Percentiles rank a stretch among this genome's conserved stretches.
These are phyloP conservation scores for Aphaenogaster ashmeadi DNA, from an alignment of 1,140 invertebrate genomes.

Conservation along the genomic window DNA sequence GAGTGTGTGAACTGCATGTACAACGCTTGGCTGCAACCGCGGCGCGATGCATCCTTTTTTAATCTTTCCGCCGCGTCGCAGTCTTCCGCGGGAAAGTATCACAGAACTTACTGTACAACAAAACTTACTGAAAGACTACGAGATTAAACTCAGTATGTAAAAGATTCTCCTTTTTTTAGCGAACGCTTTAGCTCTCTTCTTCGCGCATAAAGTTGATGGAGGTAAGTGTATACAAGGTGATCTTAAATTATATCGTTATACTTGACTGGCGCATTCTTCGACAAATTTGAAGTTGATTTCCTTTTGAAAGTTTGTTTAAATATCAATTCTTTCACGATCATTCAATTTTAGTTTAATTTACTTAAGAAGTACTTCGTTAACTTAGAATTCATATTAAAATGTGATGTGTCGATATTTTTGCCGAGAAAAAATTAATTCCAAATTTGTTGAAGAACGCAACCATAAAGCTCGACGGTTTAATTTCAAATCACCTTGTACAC, in stretches of 20 bases:
- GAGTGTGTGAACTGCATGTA: conserved; percentile 25
- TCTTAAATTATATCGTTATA: background rate
- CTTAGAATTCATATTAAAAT: background rate
- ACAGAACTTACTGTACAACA: background rate
- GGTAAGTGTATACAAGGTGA: background rate
- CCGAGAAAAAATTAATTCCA: background rate
- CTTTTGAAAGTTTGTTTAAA: background rate
- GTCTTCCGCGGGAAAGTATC: background rate
- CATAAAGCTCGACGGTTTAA: background rate
- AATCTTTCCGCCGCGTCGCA: conserved; percentile 19
- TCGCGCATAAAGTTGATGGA: background rate
- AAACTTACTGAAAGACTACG: conserved; percentile 17
- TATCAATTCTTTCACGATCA: background rate
- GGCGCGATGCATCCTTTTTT: conserved; percentile 33
- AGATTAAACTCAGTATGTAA: conserved; percentile 24
- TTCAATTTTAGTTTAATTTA: background rate
- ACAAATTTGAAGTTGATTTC: background rate
- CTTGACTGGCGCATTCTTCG: background rate
- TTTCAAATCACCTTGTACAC: background rate
- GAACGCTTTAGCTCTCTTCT: background rate
- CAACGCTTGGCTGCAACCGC: conserved; percentile 24
- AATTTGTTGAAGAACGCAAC: background rate
- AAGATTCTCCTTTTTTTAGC: background rate
- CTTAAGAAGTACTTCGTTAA: background rate
- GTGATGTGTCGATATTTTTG: too few species aligned